Base-by-base conservation (phyloP, 2,797 vertebrate species). In the Clarias fuscus region DNA sequence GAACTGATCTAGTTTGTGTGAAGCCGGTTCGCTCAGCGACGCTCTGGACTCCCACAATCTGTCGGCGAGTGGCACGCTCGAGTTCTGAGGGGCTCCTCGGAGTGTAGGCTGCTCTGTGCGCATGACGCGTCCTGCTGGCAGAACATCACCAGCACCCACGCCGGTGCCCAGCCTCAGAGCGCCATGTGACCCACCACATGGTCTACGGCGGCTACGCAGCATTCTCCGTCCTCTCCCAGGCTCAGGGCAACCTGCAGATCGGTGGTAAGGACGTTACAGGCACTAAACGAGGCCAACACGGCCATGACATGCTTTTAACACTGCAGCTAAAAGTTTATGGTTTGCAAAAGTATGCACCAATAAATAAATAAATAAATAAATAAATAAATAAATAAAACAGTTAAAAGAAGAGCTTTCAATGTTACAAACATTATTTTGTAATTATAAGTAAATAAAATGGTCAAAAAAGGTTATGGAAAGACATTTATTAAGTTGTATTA, bases 111-210 rank as follows among this genome's bases (percentile, higher is more conserved):
- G 93, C 92, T 91, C 91, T 83, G 86, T 91, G 92, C 90, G 89
- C 81, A 91, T 86, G 95, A 95, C 92, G 91, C 92, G 92, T 92
- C 89, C 86, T 89, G 73, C 93, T 94, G 93, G 93, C 93, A 91
- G 90, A 91, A 92, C 92, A 92, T 85, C 68, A 68, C 80, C 79
- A 65, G 87, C 64, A 93, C 93, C 93, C 92, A 94, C 93, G 88
- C 91, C 91, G 88, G 89, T 94, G 92, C 91, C 92, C 93, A 93
- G 93, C 91, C 93, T 92, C 90, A 5, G 78, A 91, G 91, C 91
- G 88, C 91, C 67, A 76, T 92, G 89, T 88, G 90, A 92, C 90
- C 91, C 90, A 91, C 91, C 61, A 93, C 92, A 92, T 91, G 90
- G 89, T 89, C 11, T 77, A 27, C 56, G 56, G 59, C 56, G 61